Evolutionary conservation across 1,140 invertebrate species (phyloP), one percentile per base, ranked within the genome.

Genomic region (Orius insidiosus): DNA sequence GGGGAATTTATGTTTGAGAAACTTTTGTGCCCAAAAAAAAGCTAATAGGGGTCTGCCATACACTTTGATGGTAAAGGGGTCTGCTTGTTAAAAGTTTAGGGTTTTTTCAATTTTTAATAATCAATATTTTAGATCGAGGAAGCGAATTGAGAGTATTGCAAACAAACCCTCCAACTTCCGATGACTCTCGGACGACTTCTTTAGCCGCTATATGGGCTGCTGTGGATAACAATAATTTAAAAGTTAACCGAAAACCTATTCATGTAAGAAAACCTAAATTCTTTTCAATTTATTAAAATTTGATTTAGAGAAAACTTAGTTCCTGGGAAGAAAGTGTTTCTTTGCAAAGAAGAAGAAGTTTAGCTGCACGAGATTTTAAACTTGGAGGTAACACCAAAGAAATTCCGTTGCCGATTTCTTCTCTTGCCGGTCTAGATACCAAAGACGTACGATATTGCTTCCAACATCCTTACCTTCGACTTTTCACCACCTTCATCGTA

Each of bases 391-490:
- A 16, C 24, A 32, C 9, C 34, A 36, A 14, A 51, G 34, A 47
- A 30, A 37, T 15, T 39, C 30, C 48, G 40, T 37, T 54, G 37
- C 45, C 54, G n/a, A 58, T 61, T 45, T 10, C 46, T 47, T 36
- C 49, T 53, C 16, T 52, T 52, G 48, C 54, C 54, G 43, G 15
- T 10, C 13, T 50, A 4, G 67, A 70, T 60, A 60, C 64, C 46
- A 63, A 64, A 48, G 68, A 72, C 52, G 54, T 64, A 2, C 55
- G 64, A 32, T 71, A 70, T 55, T 69, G 67, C 52, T 71, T 72
- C 56, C 70, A 72, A 55, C 69, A 72, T 56, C 70, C 70, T 5
- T 72, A 69, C 52, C 56, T 64, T 15, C 55, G 70, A 6, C 54
- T 71, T 1, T 63, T 68, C 52, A 58, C 70, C 32, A 66, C 67